phyloP scores from a whole-genome alignment of 2,797 vertebrate species.

The Echeneis naucrates region DNA sequence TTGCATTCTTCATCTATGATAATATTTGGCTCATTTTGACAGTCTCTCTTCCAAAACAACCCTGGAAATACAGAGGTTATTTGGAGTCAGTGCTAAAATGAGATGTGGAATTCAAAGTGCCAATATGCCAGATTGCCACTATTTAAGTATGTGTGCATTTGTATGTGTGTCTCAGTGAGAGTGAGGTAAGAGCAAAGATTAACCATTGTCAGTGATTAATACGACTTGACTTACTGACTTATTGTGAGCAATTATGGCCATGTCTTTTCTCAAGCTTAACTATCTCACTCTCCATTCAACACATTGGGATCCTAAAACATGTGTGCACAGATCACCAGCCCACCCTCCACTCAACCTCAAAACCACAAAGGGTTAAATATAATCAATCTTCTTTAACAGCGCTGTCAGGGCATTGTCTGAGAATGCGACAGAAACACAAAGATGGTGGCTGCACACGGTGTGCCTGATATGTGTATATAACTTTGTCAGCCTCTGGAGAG shows the following conservation, averaged over 20 bases:
- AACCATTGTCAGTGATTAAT: constrained; percentile 82
- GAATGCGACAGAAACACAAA: constrained; percentile 68
- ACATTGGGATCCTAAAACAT: constrained; percentile 77
- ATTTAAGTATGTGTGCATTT: constrained; percentile 37
- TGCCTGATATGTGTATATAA: constrained; percentile 16
- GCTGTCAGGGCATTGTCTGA: constrained; percentile 80
- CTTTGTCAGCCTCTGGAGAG: constrained; percentile 17
- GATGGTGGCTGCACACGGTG: constrained; percentile 50
- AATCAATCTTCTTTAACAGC: constrained; percentile 86
- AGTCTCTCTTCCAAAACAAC: constrained; percentile 71
- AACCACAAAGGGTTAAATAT: constrained; percentile 86
- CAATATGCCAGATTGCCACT: constrained; percentile 69
- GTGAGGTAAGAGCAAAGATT: constrained; percentile 80
- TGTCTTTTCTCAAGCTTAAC: constrained; percentile 83
- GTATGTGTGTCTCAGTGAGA: constrained; percentile 37
- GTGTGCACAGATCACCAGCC: constrained; percentile 75
- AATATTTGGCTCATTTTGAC: constrained; percentile 70
- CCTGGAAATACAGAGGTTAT: constrained; percentile 72
- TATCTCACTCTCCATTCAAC: constrained; percentile 76
- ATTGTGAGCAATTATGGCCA: constrained; percentile 82
- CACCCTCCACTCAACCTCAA: constrained; percentile 81
- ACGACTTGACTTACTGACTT: constrained; percentile 84
- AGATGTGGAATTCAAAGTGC: constrained; percentile 61
- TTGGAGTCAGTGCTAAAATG: constrained; percentile 69
- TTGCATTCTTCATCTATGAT: constrained; percentile 75